These are phyloP conservation scores for Notarius quadriscutis DNA, from an alignment of 2,113 vertebrate species.

Conservation along the genomic window DNA sequence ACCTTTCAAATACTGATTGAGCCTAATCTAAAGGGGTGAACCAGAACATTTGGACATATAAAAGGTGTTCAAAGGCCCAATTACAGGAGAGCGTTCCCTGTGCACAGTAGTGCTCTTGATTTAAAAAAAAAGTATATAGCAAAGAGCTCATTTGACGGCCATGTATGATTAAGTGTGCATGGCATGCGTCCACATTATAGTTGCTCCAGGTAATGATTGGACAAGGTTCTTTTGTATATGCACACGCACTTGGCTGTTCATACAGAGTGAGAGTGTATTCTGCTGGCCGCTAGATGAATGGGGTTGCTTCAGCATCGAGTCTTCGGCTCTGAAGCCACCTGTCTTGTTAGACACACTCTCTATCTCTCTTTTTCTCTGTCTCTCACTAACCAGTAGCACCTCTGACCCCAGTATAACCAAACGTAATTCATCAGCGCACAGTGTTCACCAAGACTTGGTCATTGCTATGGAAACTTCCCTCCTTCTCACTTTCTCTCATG, in stretches of 20 bases:
- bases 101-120: constrained; percentile 15
- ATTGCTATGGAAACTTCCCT: constrained; percentile 29
- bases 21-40: constrained; percentile 47
- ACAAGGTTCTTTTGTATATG: constrained; percentile 11
- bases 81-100: constrained; percentile 27
- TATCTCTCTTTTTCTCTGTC: constrained; percentile 1
- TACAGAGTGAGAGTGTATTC: neutral
- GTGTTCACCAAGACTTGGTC: constrained; percentile 15
- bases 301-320: neutral
- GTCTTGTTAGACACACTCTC: neutral
- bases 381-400: neutral
- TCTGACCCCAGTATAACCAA: constrained; percentile 17
- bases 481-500: constrained; percentile 27
- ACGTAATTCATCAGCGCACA: constrained; percentile 29
- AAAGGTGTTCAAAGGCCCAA: constrained; percentile 33
- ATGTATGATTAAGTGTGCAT: neutral
- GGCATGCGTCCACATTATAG: neutral
- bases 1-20: constrained; percentile 59
- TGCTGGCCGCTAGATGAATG: neutral
- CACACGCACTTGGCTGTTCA: neutral
- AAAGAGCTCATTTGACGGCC: neutral
- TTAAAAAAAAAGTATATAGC: neutral
- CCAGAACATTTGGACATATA: constrained; percentile 54
- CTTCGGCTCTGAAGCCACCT: neutral
- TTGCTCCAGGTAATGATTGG: neutral